These are phyloP conservation scores for Macrosteles quadrilineatus DNA, from an alignment of 1,140 invertebrate genomes.

Conservation along the genomic window DNA sequence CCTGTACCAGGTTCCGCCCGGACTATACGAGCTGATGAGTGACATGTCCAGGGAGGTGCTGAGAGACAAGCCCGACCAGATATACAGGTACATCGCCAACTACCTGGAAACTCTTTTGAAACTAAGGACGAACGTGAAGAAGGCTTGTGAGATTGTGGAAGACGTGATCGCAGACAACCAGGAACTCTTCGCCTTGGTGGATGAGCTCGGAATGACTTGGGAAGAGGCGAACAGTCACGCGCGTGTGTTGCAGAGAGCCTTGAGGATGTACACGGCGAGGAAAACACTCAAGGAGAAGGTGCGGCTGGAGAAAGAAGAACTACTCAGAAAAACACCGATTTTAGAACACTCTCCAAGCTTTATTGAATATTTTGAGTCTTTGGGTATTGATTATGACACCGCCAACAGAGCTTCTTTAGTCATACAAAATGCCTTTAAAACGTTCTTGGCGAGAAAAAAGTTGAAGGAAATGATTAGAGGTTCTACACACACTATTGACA, in stretches of 20 bases:
- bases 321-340: not conserved
- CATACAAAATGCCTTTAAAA: not conserved
- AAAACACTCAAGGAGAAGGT: slow-evolving; percentile 12
- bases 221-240: slow-evolving; percentile 21
- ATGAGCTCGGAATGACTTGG: slow-evolving; percentile 3
- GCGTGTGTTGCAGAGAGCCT: slow-evolving; percentile 15
- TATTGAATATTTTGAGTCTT: not conserved
- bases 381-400: not conserved
- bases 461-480: not conserved
- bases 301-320: slow-evolving; percentile 52
- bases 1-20: slow-evolving; percentile 32
- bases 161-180: not conserved
- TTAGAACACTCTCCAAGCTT: not conserved
- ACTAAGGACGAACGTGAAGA: not conserved
- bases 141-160: slow-evolving; percentile 13
- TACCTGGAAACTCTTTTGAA: slow-evolving; percentile 26
- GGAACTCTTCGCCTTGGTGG: not conserved
- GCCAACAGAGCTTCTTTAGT: not conserved
- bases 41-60: slow-evolving; percentile 38
- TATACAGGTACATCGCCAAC: slow-evolving; percentile 32
- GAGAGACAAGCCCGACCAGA: slow-evolving; percentile 28
- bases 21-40: slow-evolving; percentile 36
- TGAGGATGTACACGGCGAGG: not conserved
- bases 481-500: not conserved
- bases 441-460: not conserved